Evolutionary conservation across 2,797 vertebrate species (phyloP).

Genomic region (Mormyrus hasselquistii): DNA sequence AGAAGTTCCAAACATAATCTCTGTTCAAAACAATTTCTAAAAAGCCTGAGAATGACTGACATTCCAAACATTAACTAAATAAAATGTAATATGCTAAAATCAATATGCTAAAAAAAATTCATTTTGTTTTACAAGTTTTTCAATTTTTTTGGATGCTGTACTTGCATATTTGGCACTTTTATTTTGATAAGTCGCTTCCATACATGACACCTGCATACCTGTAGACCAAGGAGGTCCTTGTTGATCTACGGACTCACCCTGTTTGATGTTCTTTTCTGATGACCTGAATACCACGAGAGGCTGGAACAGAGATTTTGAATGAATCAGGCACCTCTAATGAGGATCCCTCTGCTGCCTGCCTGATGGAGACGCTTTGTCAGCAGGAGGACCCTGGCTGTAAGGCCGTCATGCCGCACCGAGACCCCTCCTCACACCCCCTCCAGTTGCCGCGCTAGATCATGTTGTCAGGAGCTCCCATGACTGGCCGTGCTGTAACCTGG

Average conservation of each 20-base stretch:
- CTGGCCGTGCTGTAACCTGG: neutral
- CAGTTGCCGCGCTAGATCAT: neutral
- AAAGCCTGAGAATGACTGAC: neutral
- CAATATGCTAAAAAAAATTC: neutral
- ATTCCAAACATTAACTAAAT: neutral
- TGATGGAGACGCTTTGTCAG: neutral
- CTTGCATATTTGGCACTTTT: neutral
- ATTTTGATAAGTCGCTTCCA: neutral
- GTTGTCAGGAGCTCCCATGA: neutral
- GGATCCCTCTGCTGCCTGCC: neutral
- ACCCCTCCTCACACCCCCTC: neutral
- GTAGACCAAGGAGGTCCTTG: neutral
- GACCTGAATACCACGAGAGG: neutral
- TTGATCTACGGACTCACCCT: neutral
- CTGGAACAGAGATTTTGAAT: neutral
- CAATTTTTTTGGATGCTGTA: neutral
- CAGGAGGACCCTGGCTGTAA: neutral
- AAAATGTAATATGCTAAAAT: neutral
- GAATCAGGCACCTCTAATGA: neutral
- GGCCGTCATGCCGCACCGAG: neutral
- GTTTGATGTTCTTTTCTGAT: neutral
- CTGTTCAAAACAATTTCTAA: neutral
- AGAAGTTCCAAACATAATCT: neutral
- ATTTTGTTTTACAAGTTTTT: neutral
- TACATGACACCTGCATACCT: neutral